Percentiles rank a stretch among this genome's conserved stretches.
phyloP scores from a whole-genome alignment of 1,140 invertebrate genomes.

The Penaeus vannamei region DNA sequence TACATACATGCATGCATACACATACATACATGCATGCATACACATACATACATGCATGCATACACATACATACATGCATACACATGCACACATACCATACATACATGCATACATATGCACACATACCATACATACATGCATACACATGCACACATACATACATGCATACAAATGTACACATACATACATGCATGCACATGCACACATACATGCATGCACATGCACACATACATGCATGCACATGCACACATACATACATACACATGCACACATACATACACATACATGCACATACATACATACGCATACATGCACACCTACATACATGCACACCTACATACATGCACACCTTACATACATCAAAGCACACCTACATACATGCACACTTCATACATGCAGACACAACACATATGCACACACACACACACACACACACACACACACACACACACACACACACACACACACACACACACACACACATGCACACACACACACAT shows the following conservation, averaged over 20 bases:
- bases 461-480: constrained; percentile 14
- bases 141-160: background rate
- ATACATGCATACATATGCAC: background rate
- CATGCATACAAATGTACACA: background rate
- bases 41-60: no score
- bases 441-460: constrained; percentile 13
- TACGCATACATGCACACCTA: background rate
- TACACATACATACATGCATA: background rate
- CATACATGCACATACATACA: background rate
- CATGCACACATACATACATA: background rate
- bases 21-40: no score
- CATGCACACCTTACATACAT: no score
- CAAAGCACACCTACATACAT: background rate
- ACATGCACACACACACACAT: constrained; percentile 5
- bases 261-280: background rate
- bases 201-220: background rate
- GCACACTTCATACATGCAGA: no score
- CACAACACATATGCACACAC: constrained; percentile 11
- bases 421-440: constrained; percentile 11
- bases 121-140: background rate
- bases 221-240: background rate
- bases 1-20: accelerated
- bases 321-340: background rate
- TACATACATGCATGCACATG: background rate
- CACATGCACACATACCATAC: background rate